A percentile compares a stretch with the other conserved stretches of the same genome.
phyloP scores from a whole-genome alignment of 2,888 invertebrate species.

The Yponomeuta plumbellus region DNA sequence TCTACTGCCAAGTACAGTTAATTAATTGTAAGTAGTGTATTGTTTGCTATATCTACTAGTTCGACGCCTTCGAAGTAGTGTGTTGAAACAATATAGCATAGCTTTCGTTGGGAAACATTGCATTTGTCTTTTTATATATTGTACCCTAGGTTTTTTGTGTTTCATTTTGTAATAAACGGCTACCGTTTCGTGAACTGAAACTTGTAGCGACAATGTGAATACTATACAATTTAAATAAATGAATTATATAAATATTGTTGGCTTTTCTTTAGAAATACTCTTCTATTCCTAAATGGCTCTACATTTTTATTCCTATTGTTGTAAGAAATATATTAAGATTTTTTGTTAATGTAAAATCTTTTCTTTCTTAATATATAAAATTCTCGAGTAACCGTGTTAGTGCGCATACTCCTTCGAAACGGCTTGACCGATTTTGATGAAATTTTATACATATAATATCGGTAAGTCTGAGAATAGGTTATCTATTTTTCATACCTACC shows the following conservation, averaged over 20 bases:
- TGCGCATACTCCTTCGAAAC: too few relatives aligned
- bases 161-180: conserved; percentile 72
- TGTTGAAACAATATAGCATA: conserved; percentile 25
- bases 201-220: conserved; percentile 72
- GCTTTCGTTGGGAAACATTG: conserved; percentile 61
- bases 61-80: background rate
- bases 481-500: too few relatives aligned
- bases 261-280: background rate
- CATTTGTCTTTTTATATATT: conserved; percentile 60
- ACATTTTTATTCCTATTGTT: background rate
- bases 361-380: too few relatives aligned
- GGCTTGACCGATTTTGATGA: too few relatives aligned
- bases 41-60: conserved; percentile 15
- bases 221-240: conserved; percentile 75
- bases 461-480: too few relatives aligned
- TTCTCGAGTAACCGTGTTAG: too few relatives aligned
- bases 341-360: too few relatives aligned
- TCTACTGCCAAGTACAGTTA: conserved; percentile 53
- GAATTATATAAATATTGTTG: conserved; percentile 64
- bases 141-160: conserved; percentile 58
- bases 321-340: too few relatives aligned
- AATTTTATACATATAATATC: too few relatives aligned
- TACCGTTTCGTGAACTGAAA: conserved; percentile 64
- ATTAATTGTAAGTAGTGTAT: conserved; percentile 19
- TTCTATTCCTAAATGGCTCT: too few relatives aligned